A percentile compares a stretch with the other conserved stretches of the same genome.
Evolutionary conservation across 2,113 vertebrate species (phyloP).

Genomic region (Egretta garzetta): DNA sequence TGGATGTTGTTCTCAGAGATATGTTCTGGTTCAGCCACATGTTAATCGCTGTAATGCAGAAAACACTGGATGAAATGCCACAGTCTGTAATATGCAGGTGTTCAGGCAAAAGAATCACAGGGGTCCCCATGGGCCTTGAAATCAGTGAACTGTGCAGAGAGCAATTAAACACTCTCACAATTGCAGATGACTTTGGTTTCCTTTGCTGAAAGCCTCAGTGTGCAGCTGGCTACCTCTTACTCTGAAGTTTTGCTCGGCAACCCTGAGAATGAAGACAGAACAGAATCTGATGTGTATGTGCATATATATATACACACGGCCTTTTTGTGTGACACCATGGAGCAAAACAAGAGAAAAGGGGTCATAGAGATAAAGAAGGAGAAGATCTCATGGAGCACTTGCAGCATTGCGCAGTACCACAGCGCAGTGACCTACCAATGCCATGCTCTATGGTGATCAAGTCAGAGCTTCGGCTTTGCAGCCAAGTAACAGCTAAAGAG

Average conservation of each 20-base stretch:
- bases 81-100: constrained; percentile 9
- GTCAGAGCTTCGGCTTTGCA: background rate
- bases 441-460: background rate
- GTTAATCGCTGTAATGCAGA: background rate
- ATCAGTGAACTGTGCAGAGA: constrained; percentile 8
- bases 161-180: constrained; percentile 31
- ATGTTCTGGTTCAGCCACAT: background rate
- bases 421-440: background rate
- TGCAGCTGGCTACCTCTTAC: constrained; percentile 9
- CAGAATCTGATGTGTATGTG: background rate
- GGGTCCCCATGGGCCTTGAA: background rate
- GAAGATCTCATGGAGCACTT: background rate
- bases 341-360: background rate
- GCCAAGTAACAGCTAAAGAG: background rate
- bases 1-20: background rate
- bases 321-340: background rate
- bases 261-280: background rate
- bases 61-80: background rate
- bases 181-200: background rate
- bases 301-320: accelerated
- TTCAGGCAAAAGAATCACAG: constrained; percentile 13
- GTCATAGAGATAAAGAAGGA: background rate
- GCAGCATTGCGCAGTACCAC: background rate
- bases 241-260: background rate
- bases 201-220: constrained; percentile 22